Percentiles rank a stretch among this genome's conserved stretches.
phyloP scores from a whole-genome alignment of 2,888 invertebrate genomes.

The Nyleta sp. region DNA sequence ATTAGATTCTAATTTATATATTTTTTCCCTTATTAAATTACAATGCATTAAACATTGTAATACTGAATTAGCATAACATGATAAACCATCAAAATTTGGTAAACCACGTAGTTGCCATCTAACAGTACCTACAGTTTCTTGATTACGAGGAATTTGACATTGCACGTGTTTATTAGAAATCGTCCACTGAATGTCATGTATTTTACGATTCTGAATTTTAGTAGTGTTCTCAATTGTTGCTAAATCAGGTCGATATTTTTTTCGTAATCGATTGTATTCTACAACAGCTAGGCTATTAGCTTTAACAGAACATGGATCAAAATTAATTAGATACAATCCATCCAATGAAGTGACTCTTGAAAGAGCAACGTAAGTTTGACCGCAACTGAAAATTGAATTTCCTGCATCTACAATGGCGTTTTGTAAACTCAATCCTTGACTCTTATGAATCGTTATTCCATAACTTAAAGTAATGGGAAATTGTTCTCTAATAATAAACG shows the following conservation, averaged over 20 bases:
- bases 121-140: background rate
- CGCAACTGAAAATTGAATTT: slow-evolving; percentile 15
- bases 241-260: slow-evolving; percentile 19
- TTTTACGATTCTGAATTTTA: slow-evolving; percentile 53
- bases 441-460: too few species aligned
- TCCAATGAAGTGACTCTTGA: slow-evolving; percentile 22
- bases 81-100: slow-evolving; percentile 2
- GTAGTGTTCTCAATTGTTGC: slow-evolving; percentile 44
- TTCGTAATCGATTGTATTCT: slow-evolving; percentile 17
- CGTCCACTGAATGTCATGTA: slow-evolving; percentile 13
- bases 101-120: slow-evolving; percentile 1
- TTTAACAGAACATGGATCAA: slow-evolving; percentile 56
- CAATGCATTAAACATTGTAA: slow-evolving; percentile 9
- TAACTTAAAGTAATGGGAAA: slow-evolving; percentile 60
- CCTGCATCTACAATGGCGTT: slow-evolving; percentile 24
- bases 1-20: slow-evolving; percentile 1
- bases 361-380: slow-evolving; percentile 21
- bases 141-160: slow-evolving; percentile 4
- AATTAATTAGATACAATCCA: slow-evolving; percentile 28
- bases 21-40: slow-evolving; percentile 14
- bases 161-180: slow-evolving; percentile 16
- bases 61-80: slow-evolving; percentile 14
- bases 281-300: slow-evolving; percentile 18
- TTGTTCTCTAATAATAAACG: slow-evolving; percentile 55
- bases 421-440: slow-evolving; percentile 29